Conservation (phyloP, 2,113 vertebrate species). For the Lepisosteus oculatus region DNA sequence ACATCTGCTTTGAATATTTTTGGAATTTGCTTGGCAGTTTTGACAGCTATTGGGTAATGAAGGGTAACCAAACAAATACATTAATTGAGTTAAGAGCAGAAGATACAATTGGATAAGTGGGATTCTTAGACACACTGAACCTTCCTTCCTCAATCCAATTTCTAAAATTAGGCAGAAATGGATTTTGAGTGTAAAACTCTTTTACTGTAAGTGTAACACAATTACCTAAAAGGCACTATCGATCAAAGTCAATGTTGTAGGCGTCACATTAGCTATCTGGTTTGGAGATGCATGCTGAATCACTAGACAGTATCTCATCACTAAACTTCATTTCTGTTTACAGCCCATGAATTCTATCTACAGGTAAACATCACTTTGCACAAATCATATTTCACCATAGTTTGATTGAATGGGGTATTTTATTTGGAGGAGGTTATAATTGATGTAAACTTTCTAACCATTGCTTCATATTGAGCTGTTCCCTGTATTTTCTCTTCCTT, state of each 20-base stretch:
- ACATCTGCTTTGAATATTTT: not conserved
- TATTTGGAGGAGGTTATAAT: too few species aligned
- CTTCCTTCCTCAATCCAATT: not conserved
- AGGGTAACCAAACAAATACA: not conserved
- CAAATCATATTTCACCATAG: too few species aligned
- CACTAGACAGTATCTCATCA: not conserved
- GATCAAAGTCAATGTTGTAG: constrained; percentile 4
- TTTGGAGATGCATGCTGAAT: not conserved
- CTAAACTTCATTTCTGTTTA: not conserved
- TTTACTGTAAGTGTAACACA: not conserved
- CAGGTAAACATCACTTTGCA: not conserved
- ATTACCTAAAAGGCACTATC: not conserved
- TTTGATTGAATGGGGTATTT: too few species aligned
- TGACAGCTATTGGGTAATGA: not conserved
- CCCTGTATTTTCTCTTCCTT: too few species aligned
- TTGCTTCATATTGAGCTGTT: too few species aligned
- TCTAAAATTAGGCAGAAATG: not conserved
- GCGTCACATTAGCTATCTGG: not conserved
- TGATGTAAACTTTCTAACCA: too few species aligned
- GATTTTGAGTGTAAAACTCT: not conserved
- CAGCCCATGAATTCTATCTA: not conserved
- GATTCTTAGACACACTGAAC: not conserved
- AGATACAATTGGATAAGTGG: not conserved
- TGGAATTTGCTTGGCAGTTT: not conserved
- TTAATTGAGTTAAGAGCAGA: not conserved